These are phyloP conservation scores for Tetrax tetrax DNA, from an alignment of 2,113 vertebrate genomes.

Conservation along the genomic window DNA sequence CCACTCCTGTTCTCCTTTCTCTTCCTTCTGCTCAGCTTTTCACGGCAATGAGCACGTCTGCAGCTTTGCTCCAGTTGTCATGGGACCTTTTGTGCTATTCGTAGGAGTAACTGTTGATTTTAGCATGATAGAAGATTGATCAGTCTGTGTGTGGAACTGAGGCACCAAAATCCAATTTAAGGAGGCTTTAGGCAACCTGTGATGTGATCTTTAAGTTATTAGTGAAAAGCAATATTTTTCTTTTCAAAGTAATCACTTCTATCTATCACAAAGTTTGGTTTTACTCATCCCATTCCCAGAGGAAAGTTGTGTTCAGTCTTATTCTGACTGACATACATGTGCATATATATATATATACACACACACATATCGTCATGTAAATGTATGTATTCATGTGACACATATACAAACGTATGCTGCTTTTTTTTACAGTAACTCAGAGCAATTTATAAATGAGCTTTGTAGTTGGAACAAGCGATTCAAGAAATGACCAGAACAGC, in stretches of 20 bases:
- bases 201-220: neutral
- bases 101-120: neutral
- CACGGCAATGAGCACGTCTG: neutral
- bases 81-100: neutral
- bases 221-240: neutral
- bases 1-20: neutral
- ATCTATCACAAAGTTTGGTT: neutral
- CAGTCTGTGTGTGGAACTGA: neutral
- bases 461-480: neutral
- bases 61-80: neutral
- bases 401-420: neutral
- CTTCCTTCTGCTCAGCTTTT: neutral
- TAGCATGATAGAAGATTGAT: neutral
- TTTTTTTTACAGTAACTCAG: neutral
- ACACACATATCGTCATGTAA: neutral
- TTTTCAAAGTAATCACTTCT: neutral
- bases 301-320: neutral
- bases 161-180: neutral
- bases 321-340: neutral
- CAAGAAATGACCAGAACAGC: neutral
- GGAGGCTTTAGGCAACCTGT: neutral
- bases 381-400: fast-evolving
- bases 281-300: neutral
- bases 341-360: neutral
- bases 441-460: neutral